Percentiles rank a stretch among this genome's conserved stretches.
Evolutionary conservation across 2,797 vertebrate species (phyloP).

Genomic region (Mormyrus hasselquistii): DNA sequence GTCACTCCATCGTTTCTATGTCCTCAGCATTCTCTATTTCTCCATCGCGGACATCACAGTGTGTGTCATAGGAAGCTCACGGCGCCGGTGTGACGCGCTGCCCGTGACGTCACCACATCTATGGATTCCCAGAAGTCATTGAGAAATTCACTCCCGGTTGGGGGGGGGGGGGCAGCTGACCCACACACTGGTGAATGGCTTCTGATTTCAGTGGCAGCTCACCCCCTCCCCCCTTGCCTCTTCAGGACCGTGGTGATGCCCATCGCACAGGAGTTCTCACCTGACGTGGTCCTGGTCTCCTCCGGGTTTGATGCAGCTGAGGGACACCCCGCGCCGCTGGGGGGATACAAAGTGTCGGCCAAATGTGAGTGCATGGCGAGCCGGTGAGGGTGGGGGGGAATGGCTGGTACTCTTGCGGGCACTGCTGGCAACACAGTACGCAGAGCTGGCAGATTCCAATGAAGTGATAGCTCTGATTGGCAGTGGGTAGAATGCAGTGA

Average conservation of each 20-base stretch:
- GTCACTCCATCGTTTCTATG: neutral
- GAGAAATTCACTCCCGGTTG: constrained; percentile 20
- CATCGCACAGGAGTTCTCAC: constrained; percentile 84
- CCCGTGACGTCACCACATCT: neutral
- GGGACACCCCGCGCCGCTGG: constrained; percentile 81
- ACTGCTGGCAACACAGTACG: neutral
- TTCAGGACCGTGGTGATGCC: constrained; percentile 90
- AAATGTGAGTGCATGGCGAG: constrained; percentile 72
- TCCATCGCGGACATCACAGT: neutral
- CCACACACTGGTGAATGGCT: neutral
- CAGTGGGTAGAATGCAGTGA: neutral
- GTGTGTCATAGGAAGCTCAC: neutral
- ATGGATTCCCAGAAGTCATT: neutral
- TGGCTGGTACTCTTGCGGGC: neutral
- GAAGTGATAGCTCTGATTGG: neutral
- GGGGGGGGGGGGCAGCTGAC: neutral
- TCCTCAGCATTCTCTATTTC: neutral
- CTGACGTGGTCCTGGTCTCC: constrained; percentile 86
- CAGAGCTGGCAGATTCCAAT: neutral
- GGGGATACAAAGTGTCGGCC: constrained; percentile 88
- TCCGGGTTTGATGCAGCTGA: constrained; percentile 90
- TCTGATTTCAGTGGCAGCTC: neutral
- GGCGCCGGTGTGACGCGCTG: neutral
- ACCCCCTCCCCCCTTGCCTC: neutral
- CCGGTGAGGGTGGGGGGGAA: neutral